Evolutionary conservation across 2,888 invertebrate genomes (phyloP).

Genomic region (Stratiomys singularior): DNA sequence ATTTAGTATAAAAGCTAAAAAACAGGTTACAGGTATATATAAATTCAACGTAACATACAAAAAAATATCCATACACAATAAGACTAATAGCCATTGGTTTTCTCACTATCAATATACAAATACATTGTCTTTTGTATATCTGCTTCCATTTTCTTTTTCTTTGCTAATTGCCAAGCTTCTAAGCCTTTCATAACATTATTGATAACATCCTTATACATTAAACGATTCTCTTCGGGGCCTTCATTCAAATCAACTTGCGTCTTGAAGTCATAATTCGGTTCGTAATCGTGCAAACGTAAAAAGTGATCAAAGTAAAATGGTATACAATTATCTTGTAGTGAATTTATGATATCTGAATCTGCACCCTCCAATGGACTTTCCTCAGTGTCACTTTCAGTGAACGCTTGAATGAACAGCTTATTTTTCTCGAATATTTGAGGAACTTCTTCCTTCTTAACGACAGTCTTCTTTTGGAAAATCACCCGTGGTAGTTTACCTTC

Average conservation of each 20-base stretch:
- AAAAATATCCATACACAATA: no score
- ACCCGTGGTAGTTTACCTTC: constrained; percentile 58
- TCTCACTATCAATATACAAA: constrained; percentile 57
- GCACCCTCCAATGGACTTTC: constrained; percentile 50
- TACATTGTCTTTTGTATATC: constrained; percentile 61
- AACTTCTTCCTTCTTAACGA: constrained; percentile 50
- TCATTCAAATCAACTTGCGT: constrained; percentile 61
- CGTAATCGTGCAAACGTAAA: constrained; percentile 61
- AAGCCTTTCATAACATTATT: constrained; percentile 57
- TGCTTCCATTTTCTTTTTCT: constrained; percentile 60
- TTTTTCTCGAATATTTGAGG: constrained; percentile 58
- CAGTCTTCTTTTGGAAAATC: constrained; percentile 55
- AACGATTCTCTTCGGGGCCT: constrained; percentile 59
- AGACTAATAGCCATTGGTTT: background rate
- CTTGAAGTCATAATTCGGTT: constrained; percentile 63
- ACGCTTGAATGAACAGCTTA: constrained; percentile 60
- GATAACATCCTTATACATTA: constrained; percentile 55
- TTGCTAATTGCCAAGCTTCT: constrained; percentile 58
- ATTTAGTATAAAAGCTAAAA: no score
- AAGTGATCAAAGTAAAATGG: constrained; percentile 65
- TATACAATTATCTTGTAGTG: constrained; percentile 60
- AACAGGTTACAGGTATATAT: no score
- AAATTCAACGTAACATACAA: no score
- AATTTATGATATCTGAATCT: constrained; percentile 56
- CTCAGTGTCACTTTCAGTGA: constrained; percentile 56